A percentile compares a stretch with the other conserved stretches of the same genome.
Conservation (phyloP, 2,797 vertebrate genomes). For the Sebastiscus albofasciatus region DNA sequence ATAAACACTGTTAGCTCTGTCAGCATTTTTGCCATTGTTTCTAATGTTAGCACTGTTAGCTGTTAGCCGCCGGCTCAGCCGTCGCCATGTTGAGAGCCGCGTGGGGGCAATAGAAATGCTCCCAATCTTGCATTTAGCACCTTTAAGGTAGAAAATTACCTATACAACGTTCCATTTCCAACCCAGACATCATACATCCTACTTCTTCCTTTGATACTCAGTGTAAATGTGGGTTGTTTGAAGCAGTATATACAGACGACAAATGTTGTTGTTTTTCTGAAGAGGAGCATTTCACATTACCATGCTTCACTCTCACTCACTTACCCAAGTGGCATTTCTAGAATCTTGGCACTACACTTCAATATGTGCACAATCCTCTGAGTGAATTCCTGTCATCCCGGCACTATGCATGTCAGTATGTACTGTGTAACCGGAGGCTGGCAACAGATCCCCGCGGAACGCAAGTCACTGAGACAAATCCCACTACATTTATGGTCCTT, state of each 20-base stretch:
- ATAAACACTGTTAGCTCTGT: no score
- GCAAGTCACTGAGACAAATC: slow-evolving; percentile 51
- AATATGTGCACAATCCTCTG: slow-evolving; percentile 36
- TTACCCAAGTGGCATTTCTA: slow-evolving; percentile 32
- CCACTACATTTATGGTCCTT: slow-evolving; percentile 40
- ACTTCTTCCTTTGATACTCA: background rate
- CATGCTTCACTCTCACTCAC: slow-evolving; percentile 32
- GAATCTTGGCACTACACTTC: slow-evolving; percentile 38
- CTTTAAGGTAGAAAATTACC: background rate
- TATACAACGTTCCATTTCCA: background rate
- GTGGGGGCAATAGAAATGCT: no score
- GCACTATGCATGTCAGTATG: slow-evolving; percentile 45
- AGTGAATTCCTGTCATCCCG: slow-evolving; percentile 53
- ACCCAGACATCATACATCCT: background rate
- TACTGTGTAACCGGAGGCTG: slow-evolving; percentile 40
- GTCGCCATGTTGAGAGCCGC: no score
- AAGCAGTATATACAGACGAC: background rate
- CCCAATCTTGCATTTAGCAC: no score
- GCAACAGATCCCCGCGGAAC: slow-evolving; percentile 46
- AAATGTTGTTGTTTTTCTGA: background rate
- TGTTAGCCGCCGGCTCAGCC: no score
- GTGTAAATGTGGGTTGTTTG: background rate
- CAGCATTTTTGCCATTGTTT: no score
- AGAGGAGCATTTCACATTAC: slow-evolving; percentile 28
- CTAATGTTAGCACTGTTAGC: no score